phyloP scores from a whole-genome alignment of 2,113 vertebrate genomes.

The Rhinopithecus roxellana region DNA sequence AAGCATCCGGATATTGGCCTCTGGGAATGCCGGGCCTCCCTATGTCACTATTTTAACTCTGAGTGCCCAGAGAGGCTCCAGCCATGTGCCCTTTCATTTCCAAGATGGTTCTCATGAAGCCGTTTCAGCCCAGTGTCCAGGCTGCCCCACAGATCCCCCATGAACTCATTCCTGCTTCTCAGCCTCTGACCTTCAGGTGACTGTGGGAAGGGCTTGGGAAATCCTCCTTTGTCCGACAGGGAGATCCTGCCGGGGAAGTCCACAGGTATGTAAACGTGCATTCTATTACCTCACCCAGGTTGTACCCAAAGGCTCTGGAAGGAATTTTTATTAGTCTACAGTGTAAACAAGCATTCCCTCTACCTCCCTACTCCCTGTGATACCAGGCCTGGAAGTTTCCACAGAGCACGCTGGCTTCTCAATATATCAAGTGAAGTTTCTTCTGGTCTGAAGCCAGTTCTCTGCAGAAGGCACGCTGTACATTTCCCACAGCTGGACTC shows the following conservation, averaged over 20 bases:
- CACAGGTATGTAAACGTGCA: background rate
- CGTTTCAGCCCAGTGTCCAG: background rate
- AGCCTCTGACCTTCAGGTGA: background rate
- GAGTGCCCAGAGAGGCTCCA: background rate
- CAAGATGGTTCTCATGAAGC: background rate
- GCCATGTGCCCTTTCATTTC: background rate
- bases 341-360: background rate
- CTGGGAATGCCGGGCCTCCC: background rate
- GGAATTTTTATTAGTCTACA: conserved; percentile 9
- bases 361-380: background rate
- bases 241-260: background rate
- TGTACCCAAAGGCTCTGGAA: background rate
- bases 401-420: background rate
- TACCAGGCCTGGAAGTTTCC: background rate
- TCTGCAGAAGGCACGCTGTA: no score
- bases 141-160: fast-evolving
- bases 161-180: background rate
- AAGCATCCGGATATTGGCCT: background rate
- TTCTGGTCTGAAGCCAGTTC: background rate
- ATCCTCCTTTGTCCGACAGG: background rate
- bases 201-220: background rate
- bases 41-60: background rate
- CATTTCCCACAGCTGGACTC: no score
- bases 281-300: background rate
- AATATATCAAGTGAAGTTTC: background rate